Percentiles rank a stretch among this genome's conserved stretches.
Conservation (phyloP, 92 coral and sea anemone species). For the Paramuricea clavata region DNA sequence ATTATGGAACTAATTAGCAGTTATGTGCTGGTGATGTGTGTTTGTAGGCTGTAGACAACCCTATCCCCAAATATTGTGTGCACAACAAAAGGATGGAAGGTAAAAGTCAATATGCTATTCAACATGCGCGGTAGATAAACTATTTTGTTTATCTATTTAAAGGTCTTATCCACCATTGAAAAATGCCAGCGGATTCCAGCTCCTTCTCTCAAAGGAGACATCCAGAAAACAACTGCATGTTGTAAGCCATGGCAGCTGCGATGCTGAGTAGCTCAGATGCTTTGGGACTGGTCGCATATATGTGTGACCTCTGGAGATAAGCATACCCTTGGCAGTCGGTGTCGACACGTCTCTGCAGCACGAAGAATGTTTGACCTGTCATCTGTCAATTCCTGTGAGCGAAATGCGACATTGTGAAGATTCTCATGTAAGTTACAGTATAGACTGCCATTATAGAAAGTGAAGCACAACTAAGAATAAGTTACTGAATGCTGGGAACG, state of each 20-base stretch:
- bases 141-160: too few relatives aligned
- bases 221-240: background rate
- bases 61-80: too few relatives aligned
- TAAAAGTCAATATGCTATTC: too few relatives aligned
- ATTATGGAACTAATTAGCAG: too few relatives aligned
- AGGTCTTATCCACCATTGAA: background rate
- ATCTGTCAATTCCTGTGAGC: background rate
- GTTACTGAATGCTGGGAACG: too few relatives aligned
- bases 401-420: background rate
- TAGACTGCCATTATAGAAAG: too few relatives aligned
- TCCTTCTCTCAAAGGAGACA: background rate
- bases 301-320: slow-evolving; percentile 1
- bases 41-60: too few relatives aligned
- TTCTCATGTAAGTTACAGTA: background rate
- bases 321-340: background rate
- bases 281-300: slow-evolving; percentile 15
- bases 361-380: slow-evolving; percentile 11
- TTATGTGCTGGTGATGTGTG: too few relatives aligned
- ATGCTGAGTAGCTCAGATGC: slow-evolving; percentile 18
- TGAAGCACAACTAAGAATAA: too few relatives aligned
- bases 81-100: too few relatives aligned
- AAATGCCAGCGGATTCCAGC: background rate
- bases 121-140: too few relatives aligned
- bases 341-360: background rate
- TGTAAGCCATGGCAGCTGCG: slow-evolving; percentile 26